Evolutionary conservation across 2,797 vertebrate genomes (phyloP).

Genomic region (Ispidina lecontei): DNA sequence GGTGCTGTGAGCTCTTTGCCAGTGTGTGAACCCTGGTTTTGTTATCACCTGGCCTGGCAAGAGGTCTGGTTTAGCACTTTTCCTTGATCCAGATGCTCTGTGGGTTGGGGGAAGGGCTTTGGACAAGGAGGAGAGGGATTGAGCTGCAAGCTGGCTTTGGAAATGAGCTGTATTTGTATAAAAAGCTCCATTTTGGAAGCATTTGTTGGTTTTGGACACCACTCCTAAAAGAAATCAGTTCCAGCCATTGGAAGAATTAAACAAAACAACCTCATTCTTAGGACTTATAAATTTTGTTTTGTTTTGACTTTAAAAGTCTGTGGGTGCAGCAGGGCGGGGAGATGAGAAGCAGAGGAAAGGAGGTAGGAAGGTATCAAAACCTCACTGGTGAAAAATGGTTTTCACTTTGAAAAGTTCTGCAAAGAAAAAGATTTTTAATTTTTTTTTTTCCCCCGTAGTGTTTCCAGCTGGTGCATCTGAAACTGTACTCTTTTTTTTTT

Average conservation of each 20-base stretch:
- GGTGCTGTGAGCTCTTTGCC: neutral
- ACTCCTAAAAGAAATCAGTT: neutral
- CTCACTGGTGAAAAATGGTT: neutral
- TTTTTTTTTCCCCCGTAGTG: neutral
- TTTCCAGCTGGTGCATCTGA: neutral
- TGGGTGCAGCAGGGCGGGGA: neutral
- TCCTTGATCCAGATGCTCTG: neutral
- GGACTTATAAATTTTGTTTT: slow-evolving; percentile 26
- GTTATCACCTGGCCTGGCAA: neutral
- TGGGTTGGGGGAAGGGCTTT: neutral
- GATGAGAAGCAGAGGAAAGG: neutral
- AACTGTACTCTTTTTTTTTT: neutral
- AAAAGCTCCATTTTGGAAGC: neutral
- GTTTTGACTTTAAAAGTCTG: slow-evolving; percentile 9
- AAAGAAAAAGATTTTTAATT: neutral
- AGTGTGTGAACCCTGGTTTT: neutral
- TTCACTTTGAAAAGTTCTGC: neutral
- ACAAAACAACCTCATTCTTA: slow-evolving; percentile 36
- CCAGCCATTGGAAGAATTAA: slow-evolving; percentile 16
- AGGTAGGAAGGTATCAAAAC: neutral
- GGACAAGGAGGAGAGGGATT: neutral
- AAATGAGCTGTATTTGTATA: neutral
- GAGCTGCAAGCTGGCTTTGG: neutral
- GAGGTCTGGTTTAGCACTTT: neutral
- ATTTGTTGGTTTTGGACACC: neutral